Evolutionary conservation across 2,113 vertebrate genomes (phyloP).

Genomic region (Cyanistes caeruleus): DNA sequence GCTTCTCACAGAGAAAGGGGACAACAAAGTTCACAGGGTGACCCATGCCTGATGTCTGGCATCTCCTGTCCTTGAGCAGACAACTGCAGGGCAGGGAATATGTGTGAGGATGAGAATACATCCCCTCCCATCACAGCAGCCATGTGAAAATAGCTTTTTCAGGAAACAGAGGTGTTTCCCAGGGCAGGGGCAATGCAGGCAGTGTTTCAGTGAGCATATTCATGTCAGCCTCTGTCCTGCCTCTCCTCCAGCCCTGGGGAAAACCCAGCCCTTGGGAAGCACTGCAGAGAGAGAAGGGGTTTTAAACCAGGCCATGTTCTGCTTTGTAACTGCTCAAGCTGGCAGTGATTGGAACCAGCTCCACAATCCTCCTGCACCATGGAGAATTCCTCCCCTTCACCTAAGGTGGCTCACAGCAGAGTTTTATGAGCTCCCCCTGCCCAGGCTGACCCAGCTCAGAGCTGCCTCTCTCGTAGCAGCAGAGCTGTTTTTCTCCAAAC

Average conservation of each 20-base stretch:
- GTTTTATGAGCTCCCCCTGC: background rate
- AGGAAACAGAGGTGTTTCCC: background rate
- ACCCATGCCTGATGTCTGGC: background rate
- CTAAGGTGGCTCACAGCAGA: background rate
- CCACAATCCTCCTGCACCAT: fast-evolving
- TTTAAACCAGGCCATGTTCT: background rate
- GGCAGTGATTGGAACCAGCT: background rate
- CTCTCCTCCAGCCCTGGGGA: background rate
- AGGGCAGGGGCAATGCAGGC: background rate
- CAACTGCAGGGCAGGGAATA: background rate
- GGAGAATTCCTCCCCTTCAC: background rate
- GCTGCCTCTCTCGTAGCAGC: background rate
- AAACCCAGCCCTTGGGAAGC: background rate
- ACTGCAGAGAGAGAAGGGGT: background rate
- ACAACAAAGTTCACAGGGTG: background rate
- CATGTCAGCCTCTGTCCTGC: background rate
- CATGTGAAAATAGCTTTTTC: background rate
- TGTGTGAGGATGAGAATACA: fast-evolving
- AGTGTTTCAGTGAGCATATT: background rate
- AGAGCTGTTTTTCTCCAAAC: conserved; percentile 10
- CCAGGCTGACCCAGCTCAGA: background rate
- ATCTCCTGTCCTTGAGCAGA: background rate
- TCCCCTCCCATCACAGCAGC: background rate
- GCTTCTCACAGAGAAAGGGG: background rate
- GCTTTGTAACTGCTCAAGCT: background rate